A percentile compares a stretch with the other conserved stretches of the same genome.
Conservation (phyloP, 1,140 invertebrate species). For the Acromyrmex charruanus region DNA sequence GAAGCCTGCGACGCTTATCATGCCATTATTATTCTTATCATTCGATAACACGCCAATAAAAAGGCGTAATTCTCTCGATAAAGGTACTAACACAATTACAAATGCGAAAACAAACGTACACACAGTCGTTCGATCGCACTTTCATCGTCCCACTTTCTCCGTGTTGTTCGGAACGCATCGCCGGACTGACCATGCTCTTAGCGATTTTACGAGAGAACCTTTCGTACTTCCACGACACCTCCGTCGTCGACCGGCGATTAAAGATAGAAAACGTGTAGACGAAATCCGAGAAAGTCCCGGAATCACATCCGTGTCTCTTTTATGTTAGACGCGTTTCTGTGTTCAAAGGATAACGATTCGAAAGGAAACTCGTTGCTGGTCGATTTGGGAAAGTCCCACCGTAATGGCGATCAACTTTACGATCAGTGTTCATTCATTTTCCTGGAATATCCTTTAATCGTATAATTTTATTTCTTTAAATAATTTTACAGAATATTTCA, state of each 20-base stretch:
- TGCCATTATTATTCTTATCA: slow-evolving; percentile 20
- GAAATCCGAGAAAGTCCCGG: slow-evolving; percentile 42
- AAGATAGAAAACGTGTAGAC: slow-evolving; percentile 30
- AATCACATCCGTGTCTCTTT: slow-evolving; percentile 30
- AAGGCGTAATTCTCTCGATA: slow-evolving; percentile 47
- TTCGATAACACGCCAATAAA: slow-evolving; percentile 23
- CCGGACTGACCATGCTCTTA: slow-evolving; percentile 60
- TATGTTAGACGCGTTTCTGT: slow-evolving; percentile 9
- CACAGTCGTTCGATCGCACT: slow-evolving; percentile 82
- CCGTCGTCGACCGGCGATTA: not conserved
- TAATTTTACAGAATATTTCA: not conserved
- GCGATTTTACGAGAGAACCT: not conserved
- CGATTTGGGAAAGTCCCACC: slow-evolving; percentile 46
- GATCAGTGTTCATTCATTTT: not conserved
- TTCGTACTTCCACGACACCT: not conserved
- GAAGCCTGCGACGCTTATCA: not conserved
- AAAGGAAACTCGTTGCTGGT: slow-evolving; percentile 4
- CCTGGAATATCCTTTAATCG: not conserved
- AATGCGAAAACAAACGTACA: not conserved
- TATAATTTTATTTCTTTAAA: not conserved
- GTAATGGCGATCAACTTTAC: not conserved
- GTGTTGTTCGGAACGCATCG: slow-evolving; percentile 68
- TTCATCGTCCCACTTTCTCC: slow-evolving; percentile 86
- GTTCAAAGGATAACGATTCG: slow-evolving; percentile 19
- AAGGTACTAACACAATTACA: slow-evolving; percentile 27